A percentile compares a stretch with the other conserved stretches of the same genome.
Conservation (phyloP, 2,888 invertebrate genomes). For the Prostheceraeus crozeri region DNA sequence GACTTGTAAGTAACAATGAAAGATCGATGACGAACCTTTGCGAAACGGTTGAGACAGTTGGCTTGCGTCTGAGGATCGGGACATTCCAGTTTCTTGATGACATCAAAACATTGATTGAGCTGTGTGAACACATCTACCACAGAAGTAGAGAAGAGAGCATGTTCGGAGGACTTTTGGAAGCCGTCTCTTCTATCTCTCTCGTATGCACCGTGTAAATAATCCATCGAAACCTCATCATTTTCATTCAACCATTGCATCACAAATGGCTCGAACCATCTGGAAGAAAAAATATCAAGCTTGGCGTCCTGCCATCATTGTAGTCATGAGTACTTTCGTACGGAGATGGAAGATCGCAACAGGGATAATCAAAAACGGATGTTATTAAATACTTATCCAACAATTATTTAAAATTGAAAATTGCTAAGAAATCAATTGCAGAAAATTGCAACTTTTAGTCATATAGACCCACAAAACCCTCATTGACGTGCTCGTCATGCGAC, state of each 20-base stretch:
- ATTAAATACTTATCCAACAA: too few species aligned
- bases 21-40: slow-evolving; percentile 62
- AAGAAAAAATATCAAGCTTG: too few species aligned
- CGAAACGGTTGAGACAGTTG: slow-evolving; percentile 97
- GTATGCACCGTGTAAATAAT: slow-evolving; percentile 96
- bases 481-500: too few species aligned
- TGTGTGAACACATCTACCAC: slow-evolving; percentile 99
- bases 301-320: too few species aligned
- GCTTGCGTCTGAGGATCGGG: slow-evolving; percentile 99
- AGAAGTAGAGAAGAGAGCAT: slow-evolving; percentile 94
- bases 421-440: too few species aligned
- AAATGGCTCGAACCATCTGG: slow-evolving; percentile 93
- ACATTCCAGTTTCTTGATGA: slow-evolving; percentile 94
- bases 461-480: too few species aligned
- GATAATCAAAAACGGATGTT: too few species aligned
- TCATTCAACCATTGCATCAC: slow-evolving; percentile 99
- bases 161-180: slow-evolving; percentile 96
- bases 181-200: slow-evolving; percentile 57
- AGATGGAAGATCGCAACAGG: too few species aligned
- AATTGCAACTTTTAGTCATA: too few species aligned
- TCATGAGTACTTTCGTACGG: too few species aligned
- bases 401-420: too few species aligned
- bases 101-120: slow-evolving; percentile 96
- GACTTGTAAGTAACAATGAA: not conserved
- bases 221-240: slow-evolving; percentile 96